Evolutionary conservation across 2,888 invertebrate genomes (phyloP), one percentile per base, ranked within the genome.

Genomic region (Mythimna vitellina): DNA sequence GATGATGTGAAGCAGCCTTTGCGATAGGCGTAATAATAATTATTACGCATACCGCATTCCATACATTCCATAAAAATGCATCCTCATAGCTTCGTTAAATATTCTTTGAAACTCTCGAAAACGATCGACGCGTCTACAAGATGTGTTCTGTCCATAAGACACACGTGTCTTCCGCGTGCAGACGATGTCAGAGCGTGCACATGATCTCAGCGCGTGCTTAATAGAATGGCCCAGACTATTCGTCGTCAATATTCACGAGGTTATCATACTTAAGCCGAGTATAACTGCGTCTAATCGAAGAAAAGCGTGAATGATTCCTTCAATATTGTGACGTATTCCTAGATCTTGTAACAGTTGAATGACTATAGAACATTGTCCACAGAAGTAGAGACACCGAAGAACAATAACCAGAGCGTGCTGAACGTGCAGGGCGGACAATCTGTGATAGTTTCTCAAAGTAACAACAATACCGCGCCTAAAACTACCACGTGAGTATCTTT

Each of bases 361-460:
- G 38, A 70, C 49, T 63, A 63, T 53, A 29, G 10, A 51, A 29
- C 20, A 61, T 86, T 82, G 65, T 78, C 42, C 62, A 68, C 82
- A 85, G 85, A 85, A 75, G 71, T 80, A 58, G 85, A 86, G 65
- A 79, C 81, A 46, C 80, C 73, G 32, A 92, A 91, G 80, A 88
- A 78, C 51, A 87, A 82, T 69, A 86, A 92, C 89, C 90, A 88
- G 75, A 89, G 65, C 53, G 78, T 89, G 63, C 89, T 87, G 73
- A 90, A 70, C 53, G 77, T 89, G 60, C 94, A 91, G 79, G 88
- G 86, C 65, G 92, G 87, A 17, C 96, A 91, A 80, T 94, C 96
- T 70, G 96, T 96, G 80, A 96, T 96, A 79, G 96, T 96, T 7
- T 96, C 96, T 35, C 96, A 96, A 86, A 94, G 93, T 69, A 96